phyloP scores from a whole-genome alignment of 2,113 vertebrate species.

The Piliocolobus tephrosceles region DNA sequence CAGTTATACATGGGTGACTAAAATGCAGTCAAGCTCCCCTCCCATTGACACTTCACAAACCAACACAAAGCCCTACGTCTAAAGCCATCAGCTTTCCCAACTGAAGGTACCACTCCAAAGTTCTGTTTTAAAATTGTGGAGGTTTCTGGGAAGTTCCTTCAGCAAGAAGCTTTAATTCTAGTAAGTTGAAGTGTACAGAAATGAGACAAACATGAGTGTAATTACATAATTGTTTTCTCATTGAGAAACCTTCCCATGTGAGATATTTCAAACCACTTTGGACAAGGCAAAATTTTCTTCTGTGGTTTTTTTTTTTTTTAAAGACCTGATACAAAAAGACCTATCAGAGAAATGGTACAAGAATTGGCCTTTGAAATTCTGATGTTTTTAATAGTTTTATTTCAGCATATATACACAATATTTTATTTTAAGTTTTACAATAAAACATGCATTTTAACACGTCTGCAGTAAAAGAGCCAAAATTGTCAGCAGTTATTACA shows the following conservation, averaged over 20 bases:
- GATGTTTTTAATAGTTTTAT: constrained; percentile 18
- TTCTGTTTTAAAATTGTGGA: neutral
- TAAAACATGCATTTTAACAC: neutral
- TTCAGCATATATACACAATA: neutral
- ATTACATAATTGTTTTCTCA: constrained; percentile 57
- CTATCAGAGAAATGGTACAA: constrained; percentile 42
- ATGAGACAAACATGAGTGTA: neutral
- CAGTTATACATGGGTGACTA: neutral
- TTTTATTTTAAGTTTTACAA: constrained; percentile 43
- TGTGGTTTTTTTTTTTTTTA: neutral
- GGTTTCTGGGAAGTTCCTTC: constrained; percentile 6
- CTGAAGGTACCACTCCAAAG: constrained; percentile 14
- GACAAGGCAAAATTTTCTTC: neutral
- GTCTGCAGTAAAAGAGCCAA: neutral
- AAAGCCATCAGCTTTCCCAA: constrained; percentile 33
- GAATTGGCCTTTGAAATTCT: constrained; percentile 40
- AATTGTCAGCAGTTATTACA: constrained; percentile 16
- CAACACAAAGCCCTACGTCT: neutral
- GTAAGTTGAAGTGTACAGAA: neutral
- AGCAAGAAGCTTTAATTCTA: neutral
- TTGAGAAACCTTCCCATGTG: constrained; percentile 47
- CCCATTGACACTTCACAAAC: accelerated
- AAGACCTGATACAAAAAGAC: neutral
- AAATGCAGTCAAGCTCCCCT: neutral
- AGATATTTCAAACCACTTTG: constrained; percentile 20